Conservation (phyloP, 1,140 invertebrate genomes). For the Ips nitidus region DNA sequence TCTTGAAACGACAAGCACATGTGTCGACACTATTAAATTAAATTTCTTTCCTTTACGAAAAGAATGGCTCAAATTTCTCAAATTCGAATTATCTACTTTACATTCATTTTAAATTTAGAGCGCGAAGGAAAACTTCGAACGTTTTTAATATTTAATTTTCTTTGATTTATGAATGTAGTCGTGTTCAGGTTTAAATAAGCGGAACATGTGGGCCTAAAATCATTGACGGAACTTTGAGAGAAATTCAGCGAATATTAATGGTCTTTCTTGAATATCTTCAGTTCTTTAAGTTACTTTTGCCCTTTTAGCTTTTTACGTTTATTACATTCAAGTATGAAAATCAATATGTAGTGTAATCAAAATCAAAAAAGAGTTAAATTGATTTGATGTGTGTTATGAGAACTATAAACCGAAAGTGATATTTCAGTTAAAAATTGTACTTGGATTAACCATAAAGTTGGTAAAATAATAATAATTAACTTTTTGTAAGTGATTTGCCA, state of each 20-base stretch:
- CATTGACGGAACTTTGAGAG: slow-evolving; percentile 12
- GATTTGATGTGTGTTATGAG: too few relatives aligned
- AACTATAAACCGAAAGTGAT: too few relatives aligned
- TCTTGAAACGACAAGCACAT: slow-evolving; percentile 52
- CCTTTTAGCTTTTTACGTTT: too few relatives aligned
- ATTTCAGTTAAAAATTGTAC: too few relatives aligned
- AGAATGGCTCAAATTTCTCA: slow-evolving; percentile 52
- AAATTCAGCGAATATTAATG: slow-evolving; percentile 6
- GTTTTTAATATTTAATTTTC: slow-evolving; percentile 55
- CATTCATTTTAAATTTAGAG: slow-evolving; percentile 54
- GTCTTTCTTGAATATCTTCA: neutral
- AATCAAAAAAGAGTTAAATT: too few relatives aligned
- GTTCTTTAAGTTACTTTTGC: too few relatives aligned
- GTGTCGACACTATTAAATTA: slow-evolving; percentile 53
- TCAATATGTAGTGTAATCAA: too few relatives aligned
- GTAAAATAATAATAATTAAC: too few relatives aligned
- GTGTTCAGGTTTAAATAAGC: slow-evolving; percentile 47
- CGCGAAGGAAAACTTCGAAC: slow-evolving; percentile 48
- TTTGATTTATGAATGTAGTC: slow-evolving; percentile 53
- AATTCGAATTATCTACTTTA: slow-evolving; percentile 55
- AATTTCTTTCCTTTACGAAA: slow-evolving; percentile 52
- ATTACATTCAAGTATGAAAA: too few relatives aligned
- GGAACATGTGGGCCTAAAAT: slow-evolving; percentile 32
- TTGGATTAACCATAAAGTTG: too few relatives aligned
- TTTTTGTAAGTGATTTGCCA: too few relatives aligned